phyloP scores from a whole-genome alignment of 2,888 invertebrate genomes.

The Ophion obscuratus region DNA sequence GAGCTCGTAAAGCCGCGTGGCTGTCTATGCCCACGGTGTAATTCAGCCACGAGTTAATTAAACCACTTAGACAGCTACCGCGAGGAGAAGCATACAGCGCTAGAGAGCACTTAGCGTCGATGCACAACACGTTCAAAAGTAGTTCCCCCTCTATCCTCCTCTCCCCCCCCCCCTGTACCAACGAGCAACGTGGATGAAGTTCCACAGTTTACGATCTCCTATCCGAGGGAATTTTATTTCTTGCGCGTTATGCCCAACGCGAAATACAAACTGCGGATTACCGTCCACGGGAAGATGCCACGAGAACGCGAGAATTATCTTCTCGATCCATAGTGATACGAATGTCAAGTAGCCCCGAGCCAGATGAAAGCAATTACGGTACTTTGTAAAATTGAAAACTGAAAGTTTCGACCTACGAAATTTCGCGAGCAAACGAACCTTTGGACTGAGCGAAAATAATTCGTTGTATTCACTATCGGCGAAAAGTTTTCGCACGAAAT shows the following conservation, averaged over 20 bases:
- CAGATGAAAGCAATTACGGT: constrained; percentile 15
- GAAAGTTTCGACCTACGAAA: neutral
- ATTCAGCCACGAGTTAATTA: constrained; percentile 70
- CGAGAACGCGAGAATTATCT: constrained; percentile 31
- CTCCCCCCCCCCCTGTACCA: neutral
- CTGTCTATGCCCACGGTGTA: constrained; percentile 50
- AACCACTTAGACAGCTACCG: constrained; percentile 70
- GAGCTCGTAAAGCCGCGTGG: constrained; percentile 61
- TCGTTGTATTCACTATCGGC: neutral
- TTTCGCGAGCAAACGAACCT: neutral
- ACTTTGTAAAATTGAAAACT: constrained; percentile 45
- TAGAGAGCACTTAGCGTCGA: constrained; percentile 62
- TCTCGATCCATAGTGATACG: constrained; percentile 9
- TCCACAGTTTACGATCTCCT: constrained; percentile 66
- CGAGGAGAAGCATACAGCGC: constrained; percentile 55
- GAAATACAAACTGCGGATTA: constrained; percentile 29
- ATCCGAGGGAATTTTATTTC: constrained; percentile 62
- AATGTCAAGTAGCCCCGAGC: constrained; percentile 9
- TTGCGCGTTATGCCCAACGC: constrained; percentile 24
- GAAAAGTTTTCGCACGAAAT: no score
- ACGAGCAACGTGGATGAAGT: constrained; percentile 44
- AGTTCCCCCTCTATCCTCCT: neutral
- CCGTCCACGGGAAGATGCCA: constrained; percentile 7
- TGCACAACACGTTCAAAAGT: constrained; percentile 47
- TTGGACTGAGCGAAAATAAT: neutral